Percentiles rank a stretch among this genome's conserved stretches.
Evolutionary conservation across 1,140 invertebrate species (phyloP).

Genomic region (Tetramorium simillimum): DNA sequence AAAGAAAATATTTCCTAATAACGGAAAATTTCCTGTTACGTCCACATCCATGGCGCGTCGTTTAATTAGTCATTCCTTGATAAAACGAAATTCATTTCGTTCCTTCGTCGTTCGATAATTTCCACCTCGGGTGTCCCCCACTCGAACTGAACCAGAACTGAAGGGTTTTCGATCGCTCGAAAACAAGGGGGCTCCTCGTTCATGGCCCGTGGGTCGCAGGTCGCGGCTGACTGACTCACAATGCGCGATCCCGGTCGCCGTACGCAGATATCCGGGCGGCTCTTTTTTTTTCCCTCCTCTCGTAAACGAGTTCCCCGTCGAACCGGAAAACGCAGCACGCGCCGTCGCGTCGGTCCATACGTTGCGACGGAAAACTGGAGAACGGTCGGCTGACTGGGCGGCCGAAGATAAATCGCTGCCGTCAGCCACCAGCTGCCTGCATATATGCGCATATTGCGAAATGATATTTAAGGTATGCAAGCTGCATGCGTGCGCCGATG

Average conservation of each 20-base stretch:
- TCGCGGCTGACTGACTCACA: conserved; percentile 47
- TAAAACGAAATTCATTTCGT: background rate
- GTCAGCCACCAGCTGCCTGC: background rate
- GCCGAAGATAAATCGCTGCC: conserved; percentile 24
- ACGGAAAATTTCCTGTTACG: background rate
- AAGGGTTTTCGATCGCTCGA: background rate
- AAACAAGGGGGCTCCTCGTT: background rate
- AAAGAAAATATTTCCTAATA: background rate
- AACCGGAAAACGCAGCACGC: conserved; percentile 21
- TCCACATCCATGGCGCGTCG: background rate
- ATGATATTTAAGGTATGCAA: conserved; percentile 61
- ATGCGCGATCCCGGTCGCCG: conserved; percentile 2
- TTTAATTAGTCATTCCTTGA: background rate
- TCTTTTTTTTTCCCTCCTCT: background rate
- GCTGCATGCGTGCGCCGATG: background rate
- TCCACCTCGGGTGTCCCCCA: background rate
- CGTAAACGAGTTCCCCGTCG: conserved; percentile 41
- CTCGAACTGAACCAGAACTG: no score
- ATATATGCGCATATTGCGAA: conserved; percentile 36
- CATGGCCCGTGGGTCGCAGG: conserved; percentile 1
- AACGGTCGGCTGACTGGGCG: conserved; percentile 9
- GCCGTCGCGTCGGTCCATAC: background rate
- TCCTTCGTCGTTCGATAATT: background rate
- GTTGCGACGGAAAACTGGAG: conserved; percentile 36
- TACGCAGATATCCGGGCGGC: conserved; percentile 13